Evolutionary conservation across 2,888 invertebrate genomes (phyloP).

Genomic region (Arctia plantaginis): DNA sequence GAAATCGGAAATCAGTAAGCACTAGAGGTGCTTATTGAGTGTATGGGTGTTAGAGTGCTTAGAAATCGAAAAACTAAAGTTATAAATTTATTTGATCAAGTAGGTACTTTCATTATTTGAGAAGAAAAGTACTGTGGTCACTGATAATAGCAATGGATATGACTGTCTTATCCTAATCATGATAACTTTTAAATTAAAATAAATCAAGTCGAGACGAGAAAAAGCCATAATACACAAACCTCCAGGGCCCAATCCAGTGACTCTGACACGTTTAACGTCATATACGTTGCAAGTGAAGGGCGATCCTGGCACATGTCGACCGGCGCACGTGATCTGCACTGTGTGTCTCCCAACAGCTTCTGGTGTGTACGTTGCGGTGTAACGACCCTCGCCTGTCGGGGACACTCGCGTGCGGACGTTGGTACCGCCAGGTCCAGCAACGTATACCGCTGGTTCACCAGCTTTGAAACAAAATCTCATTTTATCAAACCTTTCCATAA

Average conservation of each 20-base stretch:
- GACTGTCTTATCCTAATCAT: background rate
- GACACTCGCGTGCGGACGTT: constrained; percentile 91
- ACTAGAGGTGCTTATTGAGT: background rate
- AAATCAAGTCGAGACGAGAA: too few relatives aligned
- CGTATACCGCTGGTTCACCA: constrained; percentile 90
- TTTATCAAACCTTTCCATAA: background rate
- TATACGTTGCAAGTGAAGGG: constrained; percentile 98
- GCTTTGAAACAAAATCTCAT: constrained; percentile 63
- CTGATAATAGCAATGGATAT: background rate
- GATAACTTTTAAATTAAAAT: background rate
- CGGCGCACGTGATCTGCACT: constrained; percentile 93
- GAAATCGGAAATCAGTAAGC: background rate
- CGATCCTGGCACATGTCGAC: constrained; percentile 94
- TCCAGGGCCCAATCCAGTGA: constrained; percentile 88
- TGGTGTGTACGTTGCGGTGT: constrained; percentile 93
- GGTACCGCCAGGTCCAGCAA: constrained; percentile 94
- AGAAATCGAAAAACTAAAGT: background rate
- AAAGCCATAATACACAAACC: constrained; percentile 55
- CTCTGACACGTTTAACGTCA: constrained; percentile 93
- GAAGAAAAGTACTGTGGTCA: background rate
- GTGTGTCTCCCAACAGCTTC: constrained; percentile 95
- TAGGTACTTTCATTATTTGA: background rate
- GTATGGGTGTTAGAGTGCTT: too few relatives aligned
- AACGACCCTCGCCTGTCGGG: constrained; percentile 88
- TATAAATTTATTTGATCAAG: background rate